A percentile compares a stretch with the other conserved stretches of the same genome.
Conservation (phyloP, 2,888 invertebrate genomes). For the Augiades crinisus region DNA sequence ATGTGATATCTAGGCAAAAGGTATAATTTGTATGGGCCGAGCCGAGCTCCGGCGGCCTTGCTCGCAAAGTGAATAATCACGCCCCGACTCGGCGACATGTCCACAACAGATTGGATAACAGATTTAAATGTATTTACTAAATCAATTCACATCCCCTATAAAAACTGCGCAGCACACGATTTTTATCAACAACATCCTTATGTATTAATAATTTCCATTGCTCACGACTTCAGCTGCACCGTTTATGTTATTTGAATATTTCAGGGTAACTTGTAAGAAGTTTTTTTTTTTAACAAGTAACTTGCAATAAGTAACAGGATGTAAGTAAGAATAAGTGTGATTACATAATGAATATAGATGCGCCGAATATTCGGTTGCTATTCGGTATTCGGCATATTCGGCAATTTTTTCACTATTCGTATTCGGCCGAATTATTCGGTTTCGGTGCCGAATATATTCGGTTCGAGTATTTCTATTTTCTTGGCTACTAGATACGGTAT, state of each 20-base stretch:
- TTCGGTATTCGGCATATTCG: too few species aligned
- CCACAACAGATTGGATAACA: slow-evolving; percentile 63
- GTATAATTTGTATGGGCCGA: slow-evolving; percentile 48
- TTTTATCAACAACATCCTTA: slow-evolving; percentile 10
- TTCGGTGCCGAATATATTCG: too few species aligned
- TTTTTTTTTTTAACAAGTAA: too few species aligned
- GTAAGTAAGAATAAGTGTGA: too few species aligned
- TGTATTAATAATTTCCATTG: slow-evolving; percentile 7
- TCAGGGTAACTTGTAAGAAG: too few species aligned
- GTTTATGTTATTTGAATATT: neutral
- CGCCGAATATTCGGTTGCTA: too few species aligned
- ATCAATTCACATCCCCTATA: slow-evolving; percentile 47
- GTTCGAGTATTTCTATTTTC: too few species aligned
- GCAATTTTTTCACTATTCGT: too few species aligned
- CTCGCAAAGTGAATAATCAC: slow-evolving; percentile 75
- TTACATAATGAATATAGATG: too few species aligned
- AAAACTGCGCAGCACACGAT: slow-evolving; percentile 24
- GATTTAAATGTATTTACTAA: slow-evolving; percentile 59
- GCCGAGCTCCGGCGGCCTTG: slow-evolving; percentile 50
- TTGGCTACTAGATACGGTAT: too few species aligned
- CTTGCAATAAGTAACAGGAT: too few species aligned
- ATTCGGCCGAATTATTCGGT: too few species aligned
- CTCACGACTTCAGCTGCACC: neutral
- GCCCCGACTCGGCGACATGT: slow-evolving; percentile 51
- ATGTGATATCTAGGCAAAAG: slow-evolving; percentile 34